Base-by-base conservation (phyloP, 2,888 invertebrate genomes). In the Brenthis daphne region DNA sequence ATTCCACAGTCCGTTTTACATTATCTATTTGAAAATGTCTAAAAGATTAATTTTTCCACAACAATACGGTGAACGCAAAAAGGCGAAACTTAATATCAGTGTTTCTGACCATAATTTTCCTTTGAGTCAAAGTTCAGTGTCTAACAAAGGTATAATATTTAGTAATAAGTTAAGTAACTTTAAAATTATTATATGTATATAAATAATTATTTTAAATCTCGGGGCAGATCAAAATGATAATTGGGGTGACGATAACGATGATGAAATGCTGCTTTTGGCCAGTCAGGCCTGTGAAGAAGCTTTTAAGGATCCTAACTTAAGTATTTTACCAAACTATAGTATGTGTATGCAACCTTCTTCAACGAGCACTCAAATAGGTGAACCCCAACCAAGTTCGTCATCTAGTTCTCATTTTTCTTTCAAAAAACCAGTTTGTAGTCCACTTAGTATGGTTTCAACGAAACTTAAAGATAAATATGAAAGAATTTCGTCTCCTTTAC, bases 231-330 rank as follows among this genome's bases (percentile, higher is more conserved):
- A 67, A 58, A 50, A 33, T 2, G 83, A 87, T 67, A 85, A 77
- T 64, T 93, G 93, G 93, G 93, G 89, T 13, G 92, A 93, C 69
- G 93, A 92, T 54, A 87, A 86, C 77, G 92, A 93, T 37, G 92
- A 93, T 56, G 91, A 92, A 77, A 89, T 93, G 50, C 79, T 93
- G 0, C 81, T 93, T 12, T 79, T 92, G 74, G 93, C 91, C 0
- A 93, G 92, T 70, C 93, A 93, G 74, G 93, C 86, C 0, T 92
- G 90, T 72, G 93, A 93, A 70, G 81, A 91, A 37, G 89, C 82
- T 0, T 88, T 83, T 73, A 82, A 71, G 64, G 75, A 76, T 53
- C 82, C 80, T 81, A 72, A 74, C 48, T 58, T 66, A 48, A 75
- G 73, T 58, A 74, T 78, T 2, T 70, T 93, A 33, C 87, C 90